Percentiles rank a stretch among this genome's conserved stretches.
Evolutionary conservation across 2,888 invertebrate species (phyloP).

Genomic region (Pollenia griseotomentosa): DNA sequence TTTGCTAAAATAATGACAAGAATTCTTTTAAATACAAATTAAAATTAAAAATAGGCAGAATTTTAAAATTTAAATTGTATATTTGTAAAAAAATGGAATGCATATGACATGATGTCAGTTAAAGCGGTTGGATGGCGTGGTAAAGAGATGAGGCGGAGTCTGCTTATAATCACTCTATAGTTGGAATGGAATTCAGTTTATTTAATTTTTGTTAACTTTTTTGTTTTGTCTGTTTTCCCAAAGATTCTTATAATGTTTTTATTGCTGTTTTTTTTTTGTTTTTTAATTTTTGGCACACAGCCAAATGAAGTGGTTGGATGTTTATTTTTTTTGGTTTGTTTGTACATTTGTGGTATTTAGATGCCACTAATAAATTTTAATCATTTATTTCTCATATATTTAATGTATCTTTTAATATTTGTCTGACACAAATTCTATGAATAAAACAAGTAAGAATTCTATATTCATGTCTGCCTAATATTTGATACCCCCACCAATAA

Average conservation of each 20-base stretch:
- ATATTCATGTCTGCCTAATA: too few species aligned
- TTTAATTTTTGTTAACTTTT: slow-evolving; percentile 24
- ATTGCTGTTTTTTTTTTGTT: slow-evolving; percentile 34
- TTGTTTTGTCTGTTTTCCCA: slow-evolving; percentile 21
- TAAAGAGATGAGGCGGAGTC: slow-evolving; percentile 19
- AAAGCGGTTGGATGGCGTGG: too few species aligned
- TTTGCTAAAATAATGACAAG: too few species aligned
- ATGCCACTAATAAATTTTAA: slow-evolving; percentile 50
- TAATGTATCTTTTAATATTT: slow-evolving; percentile 40
- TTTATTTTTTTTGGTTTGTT: background rate
- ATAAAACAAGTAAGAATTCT: slow-evolving; percentile 20
- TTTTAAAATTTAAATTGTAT: too few species aligned
- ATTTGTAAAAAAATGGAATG: too few species aligned
- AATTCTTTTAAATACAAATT: too few species aligned
- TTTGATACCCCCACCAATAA: too few species aligned
- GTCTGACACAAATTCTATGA: slow-evolving; percentile 66
- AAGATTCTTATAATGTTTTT: slow-evolving; percentile 7
- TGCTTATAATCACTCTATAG: slow-evolving; percentile 36
- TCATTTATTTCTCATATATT: slow-evolving; percentile 10
- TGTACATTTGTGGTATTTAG: slow-evolving; percentile 13
- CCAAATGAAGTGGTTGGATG: slow-evolving; percentile 57
- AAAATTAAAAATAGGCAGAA: too few species aligned
- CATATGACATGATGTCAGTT: too few species aligned
- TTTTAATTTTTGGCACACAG: slow-evolving; percentile 34
- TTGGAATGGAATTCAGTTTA: slow-evolving; percentile 45